A percentile compares a stretch with the other conserved stretches of the same genome.
phyloP scores from a whole-genome alignment of 2,888 invertebrate genomes.

The Perdita meconis region DNA sequence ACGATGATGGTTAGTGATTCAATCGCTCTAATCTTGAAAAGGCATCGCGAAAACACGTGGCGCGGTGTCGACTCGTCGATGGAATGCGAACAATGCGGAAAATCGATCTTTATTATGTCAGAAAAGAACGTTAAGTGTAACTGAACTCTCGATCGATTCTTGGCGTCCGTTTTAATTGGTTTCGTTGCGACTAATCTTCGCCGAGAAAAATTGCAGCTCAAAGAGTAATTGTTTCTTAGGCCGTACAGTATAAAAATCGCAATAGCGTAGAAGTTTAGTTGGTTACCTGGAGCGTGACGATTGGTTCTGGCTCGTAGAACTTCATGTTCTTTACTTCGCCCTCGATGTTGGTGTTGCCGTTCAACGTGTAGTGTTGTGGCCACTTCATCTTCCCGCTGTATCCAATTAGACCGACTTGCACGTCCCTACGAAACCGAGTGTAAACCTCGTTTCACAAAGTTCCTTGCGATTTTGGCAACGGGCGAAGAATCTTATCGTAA shows the following conservation, averaged over 20 bases:
- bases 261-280: no score
- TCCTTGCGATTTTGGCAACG: neutral
- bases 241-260: no score
- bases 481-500: neutral
- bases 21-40: neutral
- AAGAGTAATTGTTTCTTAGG: neutral
- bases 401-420: slow-evolving; percentile 86
- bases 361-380: slow-evolving; percentile 86
- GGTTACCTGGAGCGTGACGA: slow-evolving; percentile 73
- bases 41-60: slow-evolving; percentile 6
- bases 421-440: slow-evolving; percentile 84
- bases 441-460: neutral
- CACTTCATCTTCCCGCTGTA: slow-evolving; percentile 86
- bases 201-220: neutral
- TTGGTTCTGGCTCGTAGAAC: slow-evolving; percentile 77
- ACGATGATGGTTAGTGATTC: neutral
- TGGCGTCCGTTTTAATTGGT: neutral
- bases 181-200: neutral
- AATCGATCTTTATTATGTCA: neutral
- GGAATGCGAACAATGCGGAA: slow-evolving; percentile 5
- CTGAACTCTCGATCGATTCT: slow-evolving; percentile 19
- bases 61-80: neutral
- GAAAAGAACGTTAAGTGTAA: neutral
- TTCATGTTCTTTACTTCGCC: slow-evolving; percentile 85
- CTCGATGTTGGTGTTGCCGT: slow-evolving; percentile 85